Conservation (phyloP, 2,113 vertebrate genomes). For the Clarias magur region DNA sequence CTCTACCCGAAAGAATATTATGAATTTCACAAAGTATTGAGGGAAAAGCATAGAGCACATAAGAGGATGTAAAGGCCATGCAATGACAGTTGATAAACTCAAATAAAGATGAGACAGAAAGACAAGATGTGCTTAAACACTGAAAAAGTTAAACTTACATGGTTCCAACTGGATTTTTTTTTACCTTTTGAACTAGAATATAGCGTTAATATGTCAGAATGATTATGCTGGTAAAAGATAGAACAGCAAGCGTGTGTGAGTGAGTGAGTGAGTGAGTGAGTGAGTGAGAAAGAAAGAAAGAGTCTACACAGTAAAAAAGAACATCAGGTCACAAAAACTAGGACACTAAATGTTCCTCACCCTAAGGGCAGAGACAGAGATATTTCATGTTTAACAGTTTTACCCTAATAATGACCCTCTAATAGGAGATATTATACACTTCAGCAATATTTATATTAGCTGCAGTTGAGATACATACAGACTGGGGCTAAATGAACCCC, state of each 20-base stretch:
- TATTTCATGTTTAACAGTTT: conserved; percentile 22
- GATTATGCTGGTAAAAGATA: not conserved
- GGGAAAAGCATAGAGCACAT: not conserved
- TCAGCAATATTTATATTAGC: not conserved
- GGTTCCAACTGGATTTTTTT: not conserved
- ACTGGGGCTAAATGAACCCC: not conserved
- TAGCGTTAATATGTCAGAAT: conserved; percentile 32
- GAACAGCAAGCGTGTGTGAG: not conserved
- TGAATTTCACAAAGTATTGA: not conserved
- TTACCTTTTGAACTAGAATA: conserved; percentile 16
- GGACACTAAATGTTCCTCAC: not conserved
- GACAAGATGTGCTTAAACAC: not conserved
- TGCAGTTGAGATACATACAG: not conserved
- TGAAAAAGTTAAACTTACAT: not conserved
- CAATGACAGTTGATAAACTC: not conserved
- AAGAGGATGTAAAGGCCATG: not conserved
- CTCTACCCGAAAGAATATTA: not conserved
- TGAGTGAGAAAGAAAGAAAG: not conserved
- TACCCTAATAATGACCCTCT: not conserved
- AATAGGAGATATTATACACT: conserved; percentile 23
- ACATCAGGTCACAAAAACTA: conserved; percentile 18
- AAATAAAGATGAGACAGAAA: not conserved
- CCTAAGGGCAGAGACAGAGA: not conserved
- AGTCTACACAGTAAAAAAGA: conserved; percentile 9
- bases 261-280: not conserved